Evolutionary conservation across 1,140 invertebrate species (phyloP), one percentile per base, ranked within the genome.

Genomic region (Rhysida immarginata): DNA sequence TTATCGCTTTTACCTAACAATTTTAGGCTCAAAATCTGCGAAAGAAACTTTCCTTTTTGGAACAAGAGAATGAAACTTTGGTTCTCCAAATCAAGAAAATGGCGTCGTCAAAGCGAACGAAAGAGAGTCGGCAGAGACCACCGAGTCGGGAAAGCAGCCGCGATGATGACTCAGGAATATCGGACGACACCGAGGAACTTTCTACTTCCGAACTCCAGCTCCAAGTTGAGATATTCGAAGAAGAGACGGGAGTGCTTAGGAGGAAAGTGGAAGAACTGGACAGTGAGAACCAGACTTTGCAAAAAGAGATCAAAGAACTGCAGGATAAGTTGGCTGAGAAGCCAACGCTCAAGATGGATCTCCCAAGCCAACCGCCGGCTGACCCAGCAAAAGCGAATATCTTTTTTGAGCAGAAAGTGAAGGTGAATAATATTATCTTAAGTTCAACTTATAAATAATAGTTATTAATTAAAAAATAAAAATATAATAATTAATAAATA

Each of bases 1-100:
- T n/a, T 41, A 41, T 41, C n/a, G 35, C 35, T 41, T 48, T 48
- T 48, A 14, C 8, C 21, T 48, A 20, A 48, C 23, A 25, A 26
- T 73, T 80, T 71, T 78, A 84, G 82, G 81, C 80, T 65, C 77
- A 83, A 77, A 85, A 80, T 69, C 79, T 88, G 65, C 78, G 87
- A 69, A 88, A 85, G 77, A 90, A 88, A 74, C 77, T 85, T 60
- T 81, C 82, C 59, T 79, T 87, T 59, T 78, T 92, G 65, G 90
- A 94, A 75, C 87, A 92, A 69, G 90, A 94, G 77, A 93, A 93
- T 77, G 90, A 94, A 72, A 86, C 84, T 55, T 77, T 94, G 71
- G 81, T 85, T 68, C 77, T 88, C 72, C 89, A 93, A 77, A 79
- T 94, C 66, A 90, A 91, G 78, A 92, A 90, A 81, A 87, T 93